Base-by-base conservation (phyloP, 2,797 vertebrate species). In the Cephalopachus bancanus region DNA sequence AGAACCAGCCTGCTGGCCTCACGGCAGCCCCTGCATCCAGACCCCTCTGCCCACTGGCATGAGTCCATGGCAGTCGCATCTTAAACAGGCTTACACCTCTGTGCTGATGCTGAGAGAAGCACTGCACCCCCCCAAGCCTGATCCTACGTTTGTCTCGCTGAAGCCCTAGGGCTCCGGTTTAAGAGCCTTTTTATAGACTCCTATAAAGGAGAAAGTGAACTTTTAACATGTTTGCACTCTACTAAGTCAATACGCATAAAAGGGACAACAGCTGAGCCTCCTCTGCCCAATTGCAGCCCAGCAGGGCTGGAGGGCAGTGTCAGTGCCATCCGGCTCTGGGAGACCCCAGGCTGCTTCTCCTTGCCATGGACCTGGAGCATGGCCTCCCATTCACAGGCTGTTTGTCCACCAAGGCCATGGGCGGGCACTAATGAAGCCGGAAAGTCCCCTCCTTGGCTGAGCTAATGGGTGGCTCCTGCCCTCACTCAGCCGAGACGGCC, bases 141-240 rank as follows among this genome's bases (percentile, higher is more conserved):
- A 98, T 97, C 97, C 97, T 37, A 97, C 96, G 44, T 98, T 98
- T 98, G 98, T 98, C 98, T 98, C 95, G 19, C 93, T 97, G 98
- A 98, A 98, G 98, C 98, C 98, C 98, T 98, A 98, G 96, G 98
- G 98, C 98, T 98, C 98, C 97, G 0, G 76, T 99, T 99, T 99
- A 99, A 99, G 98, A 99, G 98, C 97, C 94, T 98, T 99, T 99
- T 99, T 99, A 99, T 99, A 99, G 99, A 98, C 98, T 98, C 98
- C 26, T 98, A 98, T 99, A 99, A 99, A 98, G 97, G 98, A 98
- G 98, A 99, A 98, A 99, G 99, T 98, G 98, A 98, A 98, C 98
- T 98, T 98, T 98, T 98, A 98, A 98, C 98, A 97, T 98, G 98
- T 98, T 98, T 98, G 98, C 98, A 98, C 98, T 98, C 97, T 93